Base-by-base conservation (phyloP, 2,888 invertebrate species). In the Phorcus lineatus region DNA sequence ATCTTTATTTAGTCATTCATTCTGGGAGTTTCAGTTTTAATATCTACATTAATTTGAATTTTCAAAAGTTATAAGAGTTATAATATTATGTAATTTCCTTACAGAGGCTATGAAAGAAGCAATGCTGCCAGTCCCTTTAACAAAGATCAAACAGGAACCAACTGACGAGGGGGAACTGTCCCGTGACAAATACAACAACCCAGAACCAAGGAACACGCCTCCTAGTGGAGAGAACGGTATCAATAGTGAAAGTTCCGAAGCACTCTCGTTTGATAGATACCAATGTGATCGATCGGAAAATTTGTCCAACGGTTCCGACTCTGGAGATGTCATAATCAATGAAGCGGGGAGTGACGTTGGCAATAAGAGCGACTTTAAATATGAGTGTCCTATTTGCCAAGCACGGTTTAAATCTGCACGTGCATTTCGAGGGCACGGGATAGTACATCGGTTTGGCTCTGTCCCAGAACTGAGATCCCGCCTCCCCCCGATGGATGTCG, bases 361-460 rank as follows among this genome's bases (percentile, higher is more conserved):
- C 17, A 53, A 55, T 17, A 74, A 80, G 16, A 40, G 47, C 16
- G 79, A 79, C 28, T 54, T 79, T 19, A 79, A 79, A 79, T 85
- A 86, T 53, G 82, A 84, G 28, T 87, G 87, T 36, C 67, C 81
- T 4, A 70, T 83, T 6, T 87, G 87, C 81, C 82, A 83, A 62
- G 85, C 86, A 22, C 84, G 86, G 57, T 86, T 87, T 83, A 84
- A 86, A 75, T 78, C 80, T 22, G 80, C 78, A 9, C 78, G 80
- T 54, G 80, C 78, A 54, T 80, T 76, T 47, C 78, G 82, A 22
- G 80, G 80, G 16, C 82, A 82, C 40, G 74, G 78, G 6, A 78
- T 80, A 52, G 74, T 74, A 16, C 80, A 80, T 74, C 62, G 80
- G n/a, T 62, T 76, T 19, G 79, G 70, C 4, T 24, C 74, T 2